Conservation (phyloP, 2,797 vertebrate genomes). For the Muraenolepis orangiensis region DNA sequence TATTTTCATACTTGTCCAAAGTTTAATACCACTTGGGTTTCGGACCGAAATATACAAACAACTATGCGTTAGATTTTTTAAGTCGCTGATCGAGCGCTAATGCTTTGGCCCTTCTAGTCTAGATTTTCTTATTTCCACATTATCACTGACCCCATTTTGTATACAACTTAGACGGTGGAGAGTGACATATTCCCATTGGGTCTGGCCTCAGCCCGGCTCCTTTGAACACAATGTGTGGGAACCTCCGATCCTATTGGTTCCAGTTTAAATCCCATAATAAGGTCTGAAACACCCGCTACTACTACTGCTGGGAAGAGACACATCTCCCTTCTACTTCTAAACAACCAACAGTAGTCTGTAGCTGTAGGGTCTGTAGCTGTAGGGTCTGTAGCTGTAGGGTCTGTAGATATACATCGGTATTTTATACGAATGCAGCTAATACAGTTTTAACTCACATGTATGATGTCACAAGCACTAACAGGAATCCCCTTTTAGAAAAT, state of each 20-base stretch:
- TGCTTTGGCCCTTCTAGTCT: not conserved
- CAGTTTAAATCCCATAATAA: constrained; percentile 4
- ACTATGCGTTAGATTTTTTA: not conserved
- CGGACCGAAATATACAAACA: not conserved
- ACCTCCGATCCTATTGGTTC: constrained; percentile 2
- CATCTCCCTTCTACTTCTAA: not conserved
- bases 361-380: not conserved
- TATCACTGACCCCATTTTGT: not conserved
- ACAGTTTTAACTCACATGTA: too few relatives aligned
- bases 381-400: not conserved
- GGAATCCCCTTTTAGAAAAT: too few relatives aligned
- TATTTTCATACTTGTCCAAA: not conserved
- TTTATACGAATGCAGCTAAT: too few relatives aligned
- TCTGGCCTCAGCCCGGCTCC: not conserved
- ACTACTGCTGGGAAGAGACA: not conserved
- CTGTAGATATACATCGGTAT: too few relatives aligned
- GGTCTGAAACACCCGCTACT: not conserved
- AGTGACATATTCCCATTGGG: not conserved
- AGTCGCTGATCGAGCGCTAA: not conserved
- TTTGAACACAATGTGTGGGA: constrained; percentile 2
- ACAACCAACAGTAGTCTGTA: not conserved
- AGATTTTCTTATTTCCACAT: not conserved
- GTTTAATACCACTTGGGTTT: not conserved
- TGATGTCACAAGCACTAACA: too few relatives aligned
- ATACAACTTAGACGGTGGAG: not conserved